Base-by-base conservation (phyloP, 2,888 invertebrate genomes). In the Orthosia incerta region DNA sequence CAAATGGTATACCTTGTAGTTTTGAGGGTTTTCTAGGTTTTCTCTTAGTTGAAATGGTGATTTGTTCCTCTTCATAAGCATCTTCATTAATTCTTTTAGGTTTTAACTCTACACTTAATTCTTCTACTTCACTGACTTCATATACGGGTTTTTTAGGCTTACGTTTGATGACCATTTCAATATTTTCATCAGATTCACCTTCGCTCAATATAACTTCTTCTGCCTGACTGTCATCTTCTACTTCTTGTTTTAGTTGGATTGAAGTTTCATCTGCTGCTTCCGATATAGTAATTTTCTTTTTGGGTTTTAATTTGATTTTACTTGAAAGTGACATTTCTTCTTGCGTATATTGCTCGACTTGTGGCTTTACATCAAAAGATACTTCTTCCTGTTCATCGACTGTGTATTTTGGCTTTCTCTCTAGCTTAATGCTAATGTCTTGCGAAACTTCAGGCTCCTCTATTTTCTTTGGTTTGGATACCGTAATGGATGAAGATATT, bases 241-340 rank as follows among this genome's bases (percentile, higher is more conserved):
- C 90, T 95, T 98, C 97, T 94, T 97, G 97, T 64, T 96, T 96
- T 63, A 98, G 95, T 90, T 96, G 96, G 60, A 98, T 97, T 3
- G 97, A 97, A 80, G 97, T 97, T 94, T 98, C 97, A 64, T 97
- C 97, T 48, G 97, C 96, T 91, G 97, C 98, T 93, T 98, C 98
- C 39, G 97, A 96, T 88, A 97, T 95, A 13, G 97, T 97, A 20
- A 96, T 93, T 70, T 97, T 97, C 85, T 97, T 97, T 89, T 96
- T 97, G 79, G 97, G 97, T 89, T 97, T 97, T 50, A 98, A 88
- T 92, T 97, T 97, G 39, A 98, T 97, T 93, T 97, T 97, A 81
- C 98, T 97, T 0, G 97, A 97, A 94, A 98, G 97, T 16, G 97
- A 97, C 78, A 98, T 95, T 89, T 98, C 97, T 95, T 98, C 98